Evolutionary conservation across 2,888 invertebrate genomes (phyloP).

Genomic region (Noctua comes): DNA sequence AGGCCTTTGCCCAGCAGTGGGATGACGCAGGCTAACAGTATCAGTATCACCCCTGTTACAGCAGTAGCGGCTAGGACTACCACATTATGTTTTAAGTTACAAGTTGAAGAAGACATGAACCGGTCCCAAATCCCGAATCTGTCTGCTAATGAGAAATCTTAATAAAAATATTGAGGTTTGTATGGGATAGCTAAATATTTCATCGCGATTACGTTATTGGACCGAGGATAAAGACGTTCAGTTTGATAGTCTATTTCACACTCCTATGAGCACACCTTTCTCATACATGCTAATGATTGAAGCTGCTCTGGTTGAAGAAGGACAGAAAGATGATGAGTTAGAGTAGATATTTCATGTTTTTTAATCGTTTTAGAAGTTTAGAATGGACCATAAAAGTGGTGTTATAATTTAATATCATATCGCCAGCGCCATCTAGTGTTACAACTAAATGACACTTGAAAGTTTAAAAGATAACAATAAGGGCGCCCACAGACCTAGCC

Average conservation of each 20-base stretch:
- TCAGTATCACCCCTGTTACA: too few species aligned
- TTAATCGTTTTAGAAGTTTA: not conserved
- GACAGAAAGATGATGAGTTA: not conserved
- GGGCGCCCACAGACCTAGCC: not conserved
- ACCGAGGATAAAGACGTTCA: too few species aligned
- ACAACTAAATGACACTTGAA: not conserved
- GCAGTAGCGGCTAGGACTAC: not conserved
- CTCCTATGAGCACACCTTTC: not conserved
- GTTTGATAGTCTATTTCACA: not conserved
- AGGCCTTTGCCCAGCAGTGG: too few species aligned
- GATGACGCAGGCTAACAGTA: too few species aligned
- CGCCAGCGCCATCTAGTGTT: conserved; percentile 18
- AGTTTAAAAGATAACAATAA: not conserved
- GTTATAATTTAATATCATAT: not conserved
- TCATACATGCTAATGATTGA: not conserved
- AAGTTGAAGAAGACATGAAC: not conserved
- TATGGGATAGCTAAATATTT: not conserved
- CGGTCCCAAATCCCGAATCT: not conserved
- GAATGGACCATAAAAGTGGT: not conserved
- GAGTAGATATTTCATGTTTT: not conserved
- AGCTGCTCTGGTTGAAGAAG: not conserved
- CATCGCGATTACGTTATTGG: not conserved
- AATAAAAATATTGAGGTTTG: not conserved
- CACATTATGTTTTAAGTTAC: not conserved
- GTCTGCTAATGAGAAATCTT: not conserved